phyloP scores from a whole-genome alignment of 2,888 invertebrate genomes.

The Polyploca ridens region DNA sequence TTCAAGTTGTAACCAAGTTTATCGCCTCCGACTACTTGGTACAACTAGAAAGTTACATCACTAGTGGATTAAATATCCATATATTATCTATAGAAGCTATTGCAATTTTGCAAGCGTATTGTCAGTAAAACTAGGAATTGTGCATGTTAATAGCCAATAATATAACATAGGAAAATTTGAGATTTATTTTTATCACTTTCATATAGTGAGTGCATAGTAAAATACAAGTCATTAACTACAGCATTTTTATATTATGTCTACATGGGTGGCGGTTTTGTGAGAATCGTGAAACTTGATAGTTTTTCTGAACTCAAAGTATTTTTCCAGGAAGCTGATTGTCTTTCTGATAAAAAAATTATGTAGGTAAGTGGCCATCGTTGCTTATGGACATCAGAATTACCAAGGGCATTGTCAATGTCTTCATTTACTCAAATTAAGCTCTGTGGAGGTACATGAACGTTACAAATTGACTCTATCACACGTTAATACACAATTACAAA shows the following conservation, averaged over 20 bases:
- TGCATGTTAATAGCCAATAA: background rate
- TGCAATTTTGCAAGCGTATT: slow-evolving; percentile 1
- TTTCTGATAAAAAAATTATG: too few species aligned
- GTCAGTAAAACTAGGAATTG: background rate
- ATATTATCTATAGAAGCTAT: background rate
- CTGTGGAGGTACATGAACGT: too few species aligned
- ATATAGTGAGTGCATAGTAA: background rate
- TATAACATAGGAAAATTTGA: background rate
- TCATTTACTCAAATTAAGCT: too few species aligned
- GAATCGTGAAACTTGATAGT: background rate
- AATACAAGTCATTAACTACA: background rate
- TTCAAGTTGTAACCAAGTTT: background rate
- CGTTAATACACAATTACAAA: too few species aligned
- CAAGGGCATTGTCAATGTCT: too few species aligned
- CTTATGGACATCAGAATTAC: too few species aligned
- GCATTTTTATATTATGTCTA: background rate
- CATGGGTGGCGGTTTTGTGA: background rate
- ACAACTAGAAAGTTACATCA: background rate
- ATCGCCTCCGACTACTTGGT: background rate
- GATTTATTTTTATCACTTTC: slow-evolving; percentile 6
- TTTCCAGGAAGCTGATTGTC: background rate
- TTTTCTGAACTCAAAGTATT: background rate
- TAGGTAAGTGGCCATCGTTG: too few species aligned
- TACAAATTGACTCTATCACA: too few species aligned
- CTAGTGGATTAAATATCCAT: background rate